Evolutionary conservation across 2,888 invertebrate genomes (phyloP).

Genomic region (Andrena camellia): DNA sequence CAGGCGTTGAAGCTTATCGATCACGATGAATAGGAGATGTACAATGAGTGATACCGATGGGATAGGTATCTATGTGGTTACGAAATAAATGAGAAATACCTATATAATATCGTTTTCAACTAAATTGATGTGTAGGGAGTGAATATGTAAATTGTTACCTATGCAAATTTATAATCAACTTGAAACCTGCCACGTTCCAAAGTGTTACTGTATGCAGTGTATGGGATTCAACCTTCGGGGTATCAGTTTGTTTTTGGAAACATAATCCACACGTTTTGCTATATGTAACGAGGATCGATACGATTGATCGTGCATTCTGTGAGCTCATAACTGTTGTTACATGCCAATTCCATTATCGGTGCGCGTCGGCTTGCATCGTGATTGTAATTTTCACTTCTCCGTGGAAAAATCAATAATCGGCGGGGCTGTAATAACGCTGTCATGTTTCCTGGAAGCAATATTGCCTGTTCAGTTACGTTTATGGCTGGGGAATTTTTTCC

Average conservation of each 20-base stretch:
- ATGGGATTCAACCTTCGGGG: slow-evolving; percentile 1
- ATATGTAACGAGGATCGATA: not conserved
- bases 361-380: slow-evolving; percentile 13
- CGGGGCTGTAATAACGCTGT: slow-evolving; percentile 29
- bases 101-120: not conserved
- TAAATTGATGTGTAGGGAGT: not conserved
- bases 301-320: slow-evolving; percentile 16
- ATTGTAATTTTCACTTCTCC: slow-evolving; percentile 41
- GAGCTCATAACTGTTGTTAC: slow-evolving; percentile 7
- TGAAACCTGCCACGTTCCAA: not conserved
- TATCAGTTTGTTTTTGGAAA: slow-evolving; percentile 16
- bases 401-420: slow-evolving; percentile 57
- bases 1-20: slow-evolving; percentile 17
- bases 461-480: slow-evolving; percentile 31
- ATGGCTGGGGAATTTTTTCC: slow-evolving; percentile 14
- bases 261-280: slow-evolving; percentile 2
- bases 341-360: slow-evolving; percentile 31
- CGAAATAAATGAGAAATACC: slow-evolving; percentile 1
- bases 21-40: not conserved
- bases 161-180: slow-evolving; percentile 45
- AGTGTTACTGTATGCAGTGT: not conserved
- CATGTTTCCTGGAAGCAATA: slow-evolving; percentile 54
- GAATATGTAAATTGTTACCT: slow-evolving; percentile 33
- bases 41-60: not conserved
- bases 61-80: not conserved